These are phyloP conservation scores for Oreochromis grahami DNA, from an alignment of 2,797 vertebrate species.

Conservation along the genomic window DNA sequence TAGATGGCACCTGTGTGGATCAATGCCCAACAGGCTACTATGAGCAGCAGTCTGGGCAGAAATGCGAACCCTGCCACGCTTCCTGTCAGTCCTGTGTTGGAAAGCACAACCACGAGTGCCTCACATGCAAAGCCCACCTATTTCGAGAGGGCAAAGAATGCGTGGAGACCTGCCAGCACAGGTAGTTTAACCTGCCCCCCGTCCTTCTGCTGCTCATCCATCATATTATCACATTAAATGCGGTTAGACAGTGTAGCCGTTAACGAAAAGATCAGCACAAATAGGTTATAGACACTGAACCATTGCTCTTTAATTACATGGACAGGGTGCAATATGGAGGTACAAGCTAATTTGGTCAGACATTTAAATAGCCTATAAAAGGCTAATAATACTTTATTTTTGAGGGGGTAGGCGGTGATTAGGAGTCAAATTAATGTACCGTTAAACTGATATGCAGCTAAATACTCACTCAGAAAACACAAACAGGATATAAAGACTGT, in stretches of 20 bases:
- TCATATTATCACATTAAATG: slow-evolving; percentile 29
- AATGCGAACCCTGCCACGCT: slow-evolving; percentile 81
- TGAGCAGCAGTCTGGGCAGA: slow-evolving; percentile 55
- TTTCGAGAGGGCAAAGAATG: slow-evolving; percentile 83
- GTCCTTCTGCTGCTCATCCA: slow-evolving; percentile 5
- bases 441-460: slow-evolving; percentile 60
- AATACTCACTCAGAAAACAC: slow-evolving; percentile 41
- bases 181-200: slow-evolving; percentile 53
- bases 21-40: slow-evolving; percentile 82
- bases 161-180: slow-evolving; percentile 77
- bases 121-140: slow-evolving; percentile 78
- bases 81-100: slow-evolving; percentile 83
- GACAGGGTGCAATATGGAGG: slow-evolving; percentile 8
- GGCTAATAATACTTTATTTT: slow-evolving; percentile 57
- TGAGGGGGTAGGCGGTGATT: slow-evolving; percentile 26
- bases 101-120: slow-evolving; percentile 80
- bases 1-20: slow-evolving; percentile 85
- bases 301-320: not conserved
- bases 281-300: slow-evolving; percentile 6
- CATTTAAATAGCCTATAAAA: slow-evolving; percentile 28
- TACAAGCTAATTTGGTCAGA: slow-evolving; percentile 37
- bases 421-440: slow-evolving; percentile 64
- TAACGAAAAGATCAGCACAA: slow-evolving; percentile 34
- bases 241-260: not conserved
- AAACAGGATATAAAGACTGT: slow-evolving; percentile 22